A percentile compares a stretch with the other conserved stretches of the same genome.
Evolutionary conservation across 2,113 vertebrate species (phyloP).

Genomic region (Protobothrops mucrosquamatus): DNA sequence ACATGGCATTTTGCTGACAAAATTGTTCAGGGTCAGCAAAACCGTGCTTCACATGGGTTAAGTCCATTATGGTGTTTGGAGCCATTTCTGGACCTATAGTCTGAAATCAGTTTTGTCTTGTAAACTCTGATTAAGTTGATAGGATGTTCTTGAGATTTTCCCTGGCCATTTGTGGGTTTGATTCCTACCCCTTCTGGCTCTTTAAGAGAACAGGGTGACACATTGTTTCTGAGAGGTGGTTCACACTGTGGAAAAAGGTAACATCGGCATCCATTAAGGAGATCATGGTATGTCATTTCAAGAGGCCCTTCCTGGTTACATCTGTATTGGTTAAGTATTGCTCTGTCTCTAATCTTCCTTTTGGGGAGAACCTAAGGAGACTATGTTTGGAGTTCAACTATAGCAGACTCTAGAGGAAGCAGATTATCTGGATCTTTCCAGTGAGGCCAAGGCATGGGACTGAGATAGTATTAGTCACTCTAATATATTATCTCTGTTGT

Average conservation of each 20-base stretch:
- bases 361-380: background rate
- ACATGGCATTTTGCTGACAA: background rate
- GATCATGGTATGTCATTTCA: background rate
- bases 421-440: background rate
- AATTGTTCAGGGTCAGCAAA: background rate
- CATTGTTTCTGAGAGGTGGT: background rate
- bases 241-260: background rate
- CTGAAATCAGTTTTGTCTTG: background rate
- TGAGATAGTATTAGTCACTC: background rate
- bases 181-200: background rate
- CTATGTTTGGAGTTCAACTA: background rate
- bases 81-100: background rate
- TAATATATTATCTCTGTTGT: background rate
- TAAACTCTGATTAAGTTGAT: background rate
- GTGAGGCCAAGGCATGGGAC: background rate
- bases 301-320: background rate
- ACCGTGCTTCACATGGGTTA: background rate
- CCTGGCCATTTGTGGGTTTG: background rate
- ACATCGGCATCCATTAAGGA: background rate
- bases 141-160: background rate
- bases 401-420: background rate
- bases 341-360: background rate
- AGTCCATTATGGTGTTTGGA: background rate
- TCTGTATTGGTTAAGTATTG: background rate
- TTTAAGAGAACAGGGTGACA: background rate